phyloP scores from a whole-genome alignment of 2,797 vertebrate genomes.

The Hozukius guyotensis region DNA sequence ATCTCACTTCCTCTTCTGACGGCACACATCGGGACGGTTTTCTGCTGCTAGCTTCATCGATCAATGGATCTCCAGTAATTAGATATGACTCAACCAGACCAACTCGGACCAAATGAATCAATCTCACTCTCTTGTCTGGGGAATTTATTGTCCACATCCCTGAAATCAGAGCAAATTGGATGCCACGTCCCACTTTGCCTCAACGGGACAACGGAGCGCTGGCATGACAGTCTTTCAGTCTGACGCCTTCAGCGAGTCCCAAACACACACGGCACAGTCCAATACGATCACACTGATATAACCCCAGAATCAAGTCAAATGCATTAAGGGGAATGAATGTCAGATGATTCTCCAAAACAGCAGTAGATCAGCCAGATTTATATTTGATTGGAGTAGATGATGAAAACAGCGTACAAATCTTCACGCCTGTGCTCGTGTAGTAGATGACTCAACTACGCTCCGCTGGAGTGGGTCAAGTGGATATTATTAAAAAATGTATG shows the following conservation, averaged over 20 bases:
- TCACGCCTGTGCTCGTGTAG: background rate
- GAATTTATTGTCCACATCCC: slow-evolving; percentile 15
- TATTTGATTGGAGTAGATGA: background rate
- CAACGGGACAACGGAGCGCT: background rate
- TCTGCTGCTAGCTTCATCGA: slow-evolving; percentile 4
- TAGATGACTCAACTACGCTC: slow-evolving; percentile 1
- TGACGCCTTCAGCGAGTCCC: slow-evolving; percentile 4
- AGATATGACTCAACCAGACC: slow-evolving; percentile 49
- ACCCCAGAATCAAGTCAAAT: slow-evolving; percentile 10
- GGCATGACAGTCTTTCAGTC: slow-evolving; percentile 11
- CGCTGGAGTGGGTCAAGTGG: slow-evolving; percentile 6
- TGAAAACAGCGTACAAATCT: slow-evolving; percentile 18
- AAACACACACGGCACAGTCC: background rate
- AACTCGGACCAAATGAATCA: slow-evolving; percentile 29
- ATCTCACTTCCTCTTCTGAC: slow-evolving; percentile 13
- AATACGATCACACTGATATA: background rate
- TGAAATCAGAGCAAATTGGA: slow-evolving; percentile 44
- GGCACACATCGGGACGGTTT: slow-evolving; percentile 1
- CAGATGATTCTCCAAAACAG: slow-evolving; percentile 19
- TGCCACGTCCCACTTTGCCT: background rate
- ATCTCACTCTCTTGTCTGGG: slow-evolving; percentile 19
- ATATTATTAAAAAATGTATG: slow-evolving; percentile 25
- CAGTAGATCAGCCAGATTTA: slow-evolving; percentile 8
- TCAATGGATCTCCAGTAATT: slow-evolving; percentile 49
- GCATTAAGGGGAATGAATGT: background rate